phyloP scores from a whole-genome alignment of 2,797 vertebrate species.

The Crocidura indochinensis region DNA sequence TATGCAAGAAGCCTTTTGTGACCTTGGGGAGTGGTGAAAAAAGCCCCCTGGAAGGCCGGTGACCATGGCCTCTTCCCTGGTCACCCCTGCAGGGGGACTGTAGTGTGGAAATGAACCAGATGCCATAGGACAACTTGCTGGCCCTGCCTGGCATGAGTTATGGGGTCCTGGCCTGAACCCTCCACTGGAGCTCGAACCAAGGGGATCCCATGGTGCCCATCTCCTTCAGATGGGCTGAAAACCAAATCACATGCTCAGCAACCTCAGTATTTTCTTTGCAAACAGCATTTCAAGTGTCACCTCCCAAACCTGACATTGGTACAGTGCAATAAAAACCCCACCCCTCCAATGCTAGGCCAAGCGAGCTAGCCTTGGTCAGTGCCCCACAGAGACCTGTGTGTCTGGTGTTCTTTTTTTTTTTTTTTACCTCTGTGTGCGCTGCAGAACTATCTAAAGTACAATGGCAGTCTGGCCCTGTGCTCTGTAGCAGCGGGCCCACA shows the following conservation, averaged over 20 bases:
- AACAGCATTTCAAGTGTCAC: slow-evolving; percentile 54
- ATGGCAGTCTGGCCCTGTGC: not conserved
- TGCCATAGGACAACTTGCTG: slow-evolving; percentile 38
- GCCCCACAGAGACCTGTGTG: slow-evolving; percentile 23
- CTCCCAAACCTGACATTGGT: slow-evolving; percentile 66
- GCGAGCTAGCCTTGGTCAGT: slow-evolving; percentile 53
- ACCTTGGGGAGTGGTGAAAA: slow-evolving; percentile 74
- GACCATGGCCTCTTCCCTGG: slow-evolving; percentile 51
- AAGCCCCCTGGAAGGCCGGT: slow-evolving; percentile 78
- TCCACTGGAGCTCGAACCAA: slow-evolving; percentile 20
- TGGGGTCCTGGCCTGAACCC: slow-evolving; percentile 16
- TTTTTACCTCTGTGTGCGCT: not conserved
- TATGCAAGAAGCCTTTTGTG: slow-evolving; percentile 89
- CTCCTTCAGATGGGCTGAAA: slow-evolving; percentile 10
- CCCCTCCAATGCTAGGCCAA: not conserved
- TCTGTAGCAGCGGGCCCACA: not conserved
- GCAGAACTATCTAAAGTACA: slow-evolving; percentile 8
- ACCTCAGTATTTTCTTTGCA: slow-evolving; percentile 68
- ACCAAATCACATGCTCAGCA: slow-evolving; percentile 24
- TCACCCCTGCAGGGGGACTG: not conserved
- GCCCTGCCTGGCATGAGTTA: slow-evolving; percentile 36
- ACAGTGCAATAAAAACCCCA: slow-evolving; percentile 81
- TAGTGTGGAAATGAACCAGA: slow-evolving; percentile 42
- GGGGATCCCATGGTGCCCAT: not conserved
- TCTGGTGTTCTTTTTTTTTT: slow-evolving; percentile 51